These are phyloP conservation scores for Trichoplax adhaerens DNA, from an alignment of 37 sponge, comb jelly and placozoan species.

Conservation along the genomic window DNA sequence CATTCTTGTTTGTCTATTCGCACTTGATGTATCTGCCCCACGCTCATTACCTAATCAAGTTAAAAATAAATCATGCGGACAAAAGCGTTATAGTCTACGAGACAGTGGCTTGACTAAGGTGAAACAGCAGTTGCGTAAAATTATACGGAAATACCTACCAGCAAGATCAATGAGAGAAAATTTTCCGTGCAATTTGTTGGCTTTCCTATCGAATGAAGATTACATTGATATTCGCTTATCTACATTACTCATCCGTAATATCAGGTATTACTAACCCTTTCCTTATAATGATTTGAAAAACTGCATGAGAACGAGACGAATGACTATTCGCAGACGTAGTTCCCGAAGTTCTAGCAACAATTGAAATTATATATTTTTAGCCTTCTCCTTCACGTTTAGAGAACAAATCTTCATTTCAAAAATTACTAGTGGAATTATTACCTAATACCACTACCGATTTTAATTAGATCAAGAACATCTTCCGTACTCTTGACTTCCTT, in stretches of 20 bases:
- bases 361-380: not conserved
- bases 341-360: slow-evolving; percentile 66
- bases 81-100: not conserved
- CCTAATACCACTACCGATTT: slow-evolving; percentile 57
- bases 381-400: not conserved
- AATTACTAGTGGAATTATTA: not conserved
- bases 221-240: not conserved
- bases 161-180: slow-evolving; percentile 96
- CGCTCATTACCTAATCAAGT: slow-evolving; percentile 53
- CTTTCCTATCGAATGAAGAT: not conserved
- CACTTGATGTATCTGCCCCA: slow-evolving; percentile 85
- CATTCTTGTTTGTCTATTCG: slow-evolving; percentile 83
- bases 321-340: slow-evolving; percentile 93
- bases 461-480: slow-evolving; percentile 69
- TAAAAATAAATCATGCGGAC: too few species aligned
- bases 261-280: slow-evolving; percentile 20
- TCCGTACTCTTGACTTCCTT: slow-evolving; percentile 35
- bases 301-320: slow-evolving; percentile 92
- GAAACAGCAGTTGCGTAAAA: too few species aligned
- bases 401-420: not conserved
- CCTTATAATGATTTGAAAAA: slow-evolving; percentile 83
- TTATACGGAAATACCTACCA: not conserved
- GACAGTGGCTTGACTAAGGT: too few species aligned
- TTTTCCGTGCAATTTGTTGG: slow-evolving; percentile 78
- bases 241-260: not conserved